A percentile compares a stretch with the other conserved stretches of the same genome.
phyloP scores from a whole-genome alignment of 2,888 invertebrate species.

The Sinohyriopsis cumingii region DNA sequence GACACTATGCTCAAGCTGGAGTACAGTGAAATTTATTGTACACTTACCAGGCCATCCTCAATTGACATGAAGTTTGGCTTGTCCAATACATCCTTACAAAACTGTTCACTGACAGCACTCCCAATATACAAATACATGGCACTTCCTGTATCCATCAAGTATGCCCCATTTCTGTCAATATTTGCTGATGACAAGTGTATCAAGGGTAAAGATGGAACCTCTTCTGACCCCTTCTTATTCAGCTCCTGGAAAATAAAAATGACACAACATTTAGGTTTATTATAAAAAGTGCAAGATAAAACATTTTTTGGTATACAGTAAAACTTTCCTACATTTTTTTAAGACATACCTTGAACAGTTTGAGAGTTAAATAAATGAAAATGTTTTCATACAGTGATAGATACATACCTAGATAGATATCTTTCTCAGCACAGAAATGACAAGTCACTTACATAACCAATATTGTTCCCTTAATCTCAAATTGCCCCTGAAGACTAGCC shows the following conservation, averaged over 20 bases:
- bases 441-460: no score
- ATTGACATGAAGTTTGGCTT: conserved; percentile 70
- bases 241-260: conserved; percentile 57
- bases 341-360: no score
- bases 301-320: conserved; percentile 2
- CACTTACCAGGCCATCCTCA: conserved; percentile 64
- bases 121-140: conserved; percentile 88
- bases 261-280: not conserved
- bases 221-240: conserved; percentile 63
- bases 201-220: conserved; percentile 79
- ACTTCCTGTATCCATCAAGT: conserved; percentile 90
- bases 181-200: conserved; percentile 87
- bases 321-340: no score
- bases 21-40: not conserved
- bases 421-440: no score
- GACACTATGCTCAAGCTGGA: no score
- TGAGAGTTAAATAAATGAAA: no score
- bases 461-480: no score
- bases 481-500: no score
- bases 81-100: conserved; percentile 85
- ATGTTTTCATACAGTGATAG: no score
- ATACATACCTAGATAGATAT: no score
- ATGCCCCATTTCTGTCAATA: conserved; percentile 86
- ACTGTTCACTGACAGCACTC: conserved; percentile 82
- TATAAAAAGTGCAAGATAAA: not conserved